A percentile compares a stretch with the other conserved stretches of the same genome.
Evolutionary conservation across 2,888 invertebrate genomes (phyloP).

Genomic region (Nomada ruficornis): DNA sequence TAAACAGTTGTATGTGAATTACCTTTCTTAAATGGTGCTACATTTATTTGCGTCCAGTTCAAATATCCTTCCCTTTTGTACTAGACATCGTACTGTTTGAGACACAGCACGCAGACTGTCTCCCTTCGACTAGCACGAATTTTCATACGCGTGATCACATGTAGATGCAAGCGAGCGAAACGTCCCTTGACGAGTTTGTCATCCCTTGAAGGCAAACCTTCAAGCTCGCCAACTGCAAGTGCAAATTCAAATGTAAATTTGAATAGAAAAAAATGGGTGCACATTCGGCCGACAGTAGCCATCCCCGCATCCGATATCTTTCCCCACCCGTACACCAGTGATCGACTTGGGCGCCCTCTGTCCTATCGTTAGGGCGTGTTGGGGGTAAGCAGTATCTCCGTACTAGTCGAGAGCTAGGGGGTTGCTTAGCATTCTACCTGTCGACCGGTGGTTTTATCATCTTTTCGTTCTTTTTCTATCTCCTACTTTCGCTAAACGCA

Average conservation of each 20-base stretch:
- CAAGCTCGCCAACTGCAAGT: too few relatives aligned
- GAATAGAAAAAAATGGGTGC: too few relatives aligned
- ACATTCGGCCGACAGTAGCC: too few relatives aligned
- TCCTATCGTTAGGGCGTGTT: constrained; percentile 74
- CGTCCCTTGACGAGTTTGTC: too few relatives aligned
- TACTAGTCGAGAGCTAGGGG: constrained; percentile 5
- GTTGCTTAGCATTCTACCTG: neutral
- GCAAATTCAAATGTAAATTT: too few relatives aligned
- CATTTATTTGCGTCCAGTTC: constrained; percentile 57
- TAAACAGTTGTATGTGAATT: constrained; percentile 89
- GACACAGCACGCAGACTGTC: too few relatives aligned
- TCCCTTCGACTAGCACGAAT: too few relatives aligned
- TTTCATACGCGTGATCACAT: too few relatives aligned
- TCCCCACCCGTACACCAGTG: neutral
- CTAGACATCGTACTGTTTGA: too few relatives aligned
- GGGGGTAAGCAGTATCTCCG: constrained; percentile 46
- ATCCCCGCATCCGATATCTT: neutral
- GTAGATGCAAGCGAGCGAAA: too few relatives aligned
- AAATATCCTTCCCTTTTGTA: too few relatives aligned
- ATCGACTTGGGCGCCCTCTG: constrained; percentile 62
- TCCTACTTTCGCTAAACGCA: neutral
- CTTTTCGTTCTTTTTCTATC: neutral
- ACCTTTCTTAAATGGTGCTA: constrained; percentile 82
- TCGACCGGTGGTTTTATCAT: neutral
- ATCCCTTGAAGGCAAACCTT: too few relatives aligned